phyloP scores from a whole-genome alignment of 2,797 vertebrate genomes.

The Pseudotriccus pelzelni region DNA sequence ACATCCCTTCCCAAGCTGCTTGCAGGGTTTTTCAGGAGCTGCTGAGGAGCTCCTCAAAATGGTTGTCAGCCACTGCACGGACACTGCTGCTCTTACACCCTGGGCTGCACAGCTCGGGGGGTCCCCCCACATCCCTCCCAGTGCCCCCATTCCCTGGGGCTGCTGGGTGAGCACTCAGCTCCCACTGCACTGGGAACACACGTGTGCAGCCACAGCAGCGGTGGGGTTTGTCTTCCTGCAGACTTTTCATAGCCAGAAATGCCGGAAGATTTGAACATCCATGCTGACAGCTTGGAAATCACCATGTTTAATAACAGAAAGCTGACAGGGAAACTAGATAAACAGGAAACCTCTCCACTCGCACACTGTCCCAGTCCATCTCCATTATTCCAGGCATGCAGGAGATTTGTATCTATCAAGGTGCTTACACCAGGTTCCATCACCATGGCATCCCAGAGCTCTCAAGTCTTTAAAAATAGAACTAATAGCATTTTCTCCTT shows the following conservation, averaged over 20 bases:
- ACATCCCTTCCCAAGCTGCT: accelerated
- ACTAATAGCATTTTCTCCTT: constrained; percentile 15
- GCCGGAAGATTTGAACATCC: constrained; percentile 38
- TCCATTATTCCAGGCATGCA: background rate
- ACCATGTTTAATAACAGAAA: background rate
- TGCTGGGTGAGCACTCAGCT: background rate
- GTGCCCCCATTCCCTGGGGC: background rate
- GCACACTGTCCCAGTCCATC: background rate
- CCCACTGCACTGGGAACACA: background rate
- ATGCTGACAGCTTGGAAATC: constrained; percentile 15
- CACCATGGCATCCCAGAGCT: constrained; percentile 25
- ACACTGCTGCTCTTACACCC: accelerated
- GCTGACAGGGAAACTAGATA: background rate
- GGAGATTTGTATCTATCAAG: background rate
- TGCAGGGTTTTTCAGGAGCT: background rate
- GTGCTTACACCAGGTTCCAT: background rate
- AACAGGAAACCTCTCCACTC: background rate
- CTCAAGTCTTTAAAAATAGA: constrained; percentile 34
- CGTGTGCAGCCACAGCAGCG: background rate
- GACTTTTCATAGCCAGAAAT: background rate
- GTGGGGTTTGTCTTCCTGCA: constrained; percentile 22
- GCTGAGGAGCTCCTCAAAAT: background rate
- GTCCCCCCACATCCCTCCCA: background rate
- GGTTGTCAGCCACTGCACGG: background rate
- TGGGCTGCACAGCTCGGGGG: background rate